Percentiles rank a stretch among this genome's conserved stretches.
Evolutionary conservation across 2,797 vertebrate genomes (phyloP).

Genomic region (Danio aesculapii): DNA sequence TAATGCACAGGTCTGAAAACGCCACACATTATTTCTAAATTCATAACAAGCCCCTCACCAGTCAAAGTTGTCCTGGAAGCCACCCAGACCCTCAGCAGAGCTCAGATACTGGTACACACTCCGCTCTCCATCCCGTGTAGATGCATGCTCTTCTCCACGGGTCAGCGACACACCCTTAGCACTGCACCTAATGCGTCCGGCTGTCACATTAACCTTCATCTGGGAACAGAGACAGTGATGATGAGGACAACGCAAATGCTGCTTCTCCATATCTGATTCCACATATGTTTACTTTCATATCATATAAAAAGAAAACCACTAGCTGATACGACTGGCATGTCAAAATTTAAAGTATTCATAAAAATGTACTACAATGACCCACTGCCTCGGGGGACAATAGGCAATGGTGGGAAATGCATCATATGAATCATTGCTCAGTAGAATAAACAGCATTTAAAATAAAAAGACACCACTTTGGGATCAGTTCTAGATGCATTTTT

Average conservation of each 20-base stretch:
- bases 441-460: too few species aligned
- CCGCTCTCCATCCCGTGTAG: conserved; percentile 69
- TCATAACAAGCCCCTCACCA: conserved; percentile 75
- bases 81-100: conserved; percentile 80
- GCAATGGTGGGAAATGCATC: too few species aligned
- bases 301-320: too few species aligned
- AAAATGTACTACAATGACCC: too few species aligned
- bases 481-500: too few species aligned
- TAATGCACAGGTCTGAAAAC: not conserved
- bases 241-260: not conserved
- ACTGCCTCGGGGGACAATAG: too few species aligned
- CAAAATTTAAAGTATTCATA: too few species aligned
- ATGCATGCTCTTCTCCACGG: conserved; percentile 68
- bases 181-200: conserved; percentile 86
- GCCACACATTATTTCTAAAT: not conserved
- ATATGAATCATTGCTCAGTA: too few species aligned
- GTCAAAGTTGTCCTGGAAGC: conserved; percentile 91
- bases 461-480: too few species aligned
- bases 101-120: conserved; percentile 84
- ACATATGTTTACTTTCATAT: too few species aligned
- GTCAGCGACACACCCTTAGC: conserved; percentile 76
- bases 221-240: conserved; percentile 60
- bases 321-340: too few species aligned
- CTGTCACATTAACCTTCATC: conserved; percentile 78
- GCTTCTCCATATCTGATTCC: not conserved